Base-by-base conservation (phyloP, 2,113 vertebrate genomes). In the Sprattus sprattus region DNA sequence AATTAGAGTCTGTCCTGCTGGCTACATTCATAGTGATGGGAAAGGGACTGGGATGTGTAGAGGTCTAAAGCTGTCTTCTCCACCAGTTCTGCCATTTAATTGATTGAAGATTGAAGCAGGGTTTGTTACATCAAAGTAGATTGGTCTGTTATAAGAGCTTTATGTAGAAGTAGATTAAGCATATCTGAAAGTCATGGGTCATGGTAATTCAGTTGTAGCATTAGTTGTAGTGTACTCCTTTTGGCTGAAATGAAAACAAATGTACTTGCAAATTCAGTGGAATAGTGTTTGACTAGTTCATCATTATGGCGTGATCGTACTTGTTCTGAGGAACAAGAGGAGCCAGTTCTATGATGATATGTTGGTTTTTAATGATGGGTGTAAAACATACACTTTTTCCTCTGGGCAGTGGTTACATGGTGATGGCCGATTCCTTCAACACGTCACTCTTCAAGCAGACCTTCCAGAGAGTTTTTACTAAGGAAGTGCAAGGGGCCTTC, bases 381-480 rank as follows among this genome's bases (percentile, higher is more conserved):
- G 22, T n/a, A 71, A 50, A 45, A 47, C 46, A 54, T 1, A 7
- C 54, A 8, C 9, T 15, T 25, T 45, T 45, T 87, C 28, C 28
- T 84, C 22, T 85, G 49, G 52, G 0, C 86, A 99, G 98, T 81
- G 98, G 98, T 22, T 99, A 98, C 93, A 98, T 99, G 97, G 97
- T 99, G 89, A 99, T 99, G 98, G 98, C 97, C 2, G 98, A 99
- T 86, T 99, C 98, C 89, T 99, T 99, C 95, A 99, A 98, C 92
- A 99, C 98, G 1, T 99, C 98, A 47, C 94, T 99, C 88, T 99
- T 99, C 92, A 99, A 99, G 89, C 98, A 99, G 89, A 99, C 98
- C 49, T 99, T 99, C 93, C 98, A 99, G 92, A 96, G 98, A 90
- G 98, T 99, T 80, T 99, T 99, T 90, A 97, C 95, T 52, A 99